Percentiles rank a stretch among this genome's conserved stretches.
phyloP scores from a whole-genome alignment of 2,113 vertebrate genomes.

The Formicarius rufipectus region DNA sequence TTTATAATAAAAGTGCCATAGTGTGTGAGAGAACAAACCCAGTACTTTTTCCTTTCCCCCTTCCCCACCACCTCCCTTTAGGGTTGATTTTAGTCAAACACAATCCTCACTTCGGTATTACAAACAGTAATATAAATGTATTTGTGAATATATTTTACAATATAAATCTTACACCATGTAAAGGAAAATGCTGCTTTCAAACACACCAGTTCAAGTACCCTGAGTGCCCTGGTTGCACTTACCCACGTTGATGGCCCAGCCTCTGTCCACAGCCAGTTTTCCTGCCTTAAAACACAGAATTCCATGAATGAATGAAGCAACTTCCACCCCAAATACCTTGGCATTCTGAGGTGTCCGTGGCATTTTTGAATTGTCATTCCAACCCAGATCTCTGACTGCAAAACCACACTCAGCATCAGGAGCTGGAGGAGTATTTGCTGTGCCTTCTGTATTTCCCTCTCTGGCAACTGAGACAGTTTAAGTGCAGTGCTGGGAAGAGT shows the following conservation, averaged over 20 bases:
- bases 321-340: background rate
- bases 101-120: background rate
- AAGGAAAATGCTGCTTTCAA: background rate
- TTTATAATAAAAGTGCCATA: background rate
- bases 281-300: constrained; percentile 82
- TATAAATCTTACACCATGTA: too few relatives aligned
- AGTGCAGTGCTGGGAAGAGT: background rate
- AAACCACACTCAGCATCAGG: background rate
- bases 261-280: constrained; percentile 92
- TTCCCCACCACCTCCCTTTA: too few relatives aligned
- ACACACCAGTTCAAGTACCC: background rate
- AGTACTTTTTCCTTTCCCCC: too few relatives aligned
- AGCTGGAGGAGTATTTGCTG: background rate
- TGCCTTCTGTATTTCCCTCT: background rate
- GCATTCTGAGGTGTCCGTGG: rapidly evolving
- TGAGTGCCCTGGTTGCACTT: constrained; percentile 60
- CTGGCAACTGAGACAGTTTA: background rate
- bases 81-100: background rate
- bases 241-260: constrained; percentile 98
- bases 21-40: background rate
- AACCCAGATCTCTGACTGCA: background rate
- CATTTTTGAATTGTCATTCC: background rate
- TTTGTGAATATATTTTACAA: too few relatives aligned
- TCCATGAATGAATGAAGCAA: background rate
- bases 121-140: too few relatives aligned